These are phyloP conservation scores for Bombus cullumanus DNA, from an alignment of 1,140 invertebrate genomes.

Conservation along the genomic window DNA sequence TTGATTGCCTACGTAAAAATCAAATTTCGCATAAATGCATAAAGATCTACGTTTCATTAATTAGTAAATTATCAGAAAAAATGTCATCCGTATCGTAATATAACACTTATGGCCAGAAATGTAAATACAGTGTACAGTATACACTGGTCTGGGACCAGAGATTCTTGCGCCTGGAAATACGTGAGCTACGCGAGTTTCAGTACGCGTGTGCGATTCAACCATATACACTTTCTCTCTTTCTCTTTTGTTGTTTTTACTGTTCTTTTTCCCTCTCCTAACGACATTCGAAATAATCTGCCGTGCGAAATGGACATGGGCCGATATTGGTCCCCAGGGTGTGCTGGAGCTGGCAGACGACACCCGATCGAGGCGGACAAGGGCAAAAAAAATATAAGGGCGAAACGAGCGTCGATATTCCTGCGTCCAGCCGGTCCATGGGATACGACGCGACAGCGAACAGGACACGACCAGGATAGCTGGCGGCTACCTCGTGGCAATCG, in stretches of 20 bases:
- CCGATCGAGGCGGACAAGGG: constrained; percentile 21
- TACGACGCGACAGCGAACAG: not conserved
- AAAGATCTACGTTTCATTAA: no score
- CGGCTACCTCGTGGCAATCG: constrained; percentile 5
- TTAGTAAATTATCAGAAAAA: no score
- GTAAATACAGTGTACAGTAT: no score
- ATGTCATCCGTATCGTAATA: no score
- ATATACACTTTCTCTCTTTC: not conserved
- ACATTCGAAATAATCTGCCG: constrained; percentile 59
- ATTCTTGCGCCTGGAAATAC: not conserved
- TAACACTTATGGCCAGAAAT: no score
- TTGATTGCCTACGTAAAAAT: no score
- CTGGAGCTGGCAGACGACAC: constrained; percentile 33
- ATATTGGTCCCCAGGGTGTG: constrained; percentile 57
- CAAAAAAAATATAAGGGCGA: constrained; percentile 12
- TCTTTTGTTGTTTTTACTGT: not conserved
- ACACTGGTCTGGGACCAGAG: not conserved
- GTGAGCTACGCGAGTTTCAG: constrained; percentile 36
- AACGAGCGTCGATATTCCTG: constrained; percentile 32
- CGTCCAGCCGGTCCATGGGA: not conserved
- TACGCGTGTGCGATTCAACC: constrained; percentile 28
- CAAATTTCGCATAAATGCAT: no score
- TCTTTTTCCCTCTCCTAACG: constrained; percentile 25
- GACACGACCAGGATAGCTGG: constrained; percentile 1
- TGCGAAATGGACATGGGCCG: constrained; percentile 54